A percentile compares a stretch with the other conserved stretches of the same genome.
These are phyloP conservation scores for Pyrgus malvae DNA, from an alignment of 2,888 invertebrate species.

Conservation along the genomic window DNA sequence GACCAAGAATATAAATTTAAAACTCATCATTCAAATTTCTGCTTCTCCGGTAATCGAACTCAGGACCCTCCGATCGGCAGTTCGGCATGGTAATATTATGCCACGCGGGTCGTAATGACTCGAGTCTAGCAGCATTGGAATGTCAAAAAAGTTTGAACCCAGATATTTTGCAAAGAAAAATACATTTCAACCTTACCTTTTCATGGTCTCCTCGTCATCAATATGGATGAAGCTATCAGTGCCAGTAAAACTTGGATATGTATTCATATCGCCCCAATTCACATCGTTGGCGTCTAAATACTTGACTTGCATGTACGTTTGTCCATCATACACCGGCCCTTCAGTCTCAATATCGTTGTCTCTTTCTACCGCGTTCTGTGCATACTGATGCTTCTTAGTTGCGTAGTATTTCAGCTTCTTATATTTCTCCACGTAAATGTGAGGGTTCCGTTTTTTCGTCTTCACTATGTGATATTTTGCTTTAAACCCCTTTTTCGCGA, in stretches of 20 bases:
- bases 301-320: constrained; percentile 76
- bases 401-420: constrained; percentile 60
- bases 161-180: not conserved
- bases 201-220: constrained; percentile 92
- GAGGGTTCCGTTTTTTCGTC: constrained; percentile 54
- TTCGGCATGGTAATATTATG: no score
- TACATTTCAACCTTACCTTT: constrained; percentile 80
- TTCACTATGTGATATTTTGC: constrained; percentile 58
- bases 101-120: no score
- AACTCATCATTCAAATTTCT: no score
- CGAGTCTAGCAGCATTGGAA: no score
- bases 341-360: constrained; percentile 58
- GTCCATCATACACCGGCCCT: constrained; percentile 59
- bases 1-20: no score
- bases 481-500: constrained; percentile 68
- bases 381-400: constrained; percentile 54
- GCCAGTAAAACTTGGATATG: constrained; percentile 90
- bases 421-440: constrained; percentile 49
- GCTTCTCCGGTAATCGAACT: no score
- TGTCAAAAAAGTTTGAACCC: no score
- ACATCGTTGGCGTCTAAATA: constrained; percentile 67
- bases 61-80: no score
- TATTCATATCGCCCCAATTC: constrained; percentile 69
- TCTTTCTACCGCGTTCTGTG: constrained; percentile 45
- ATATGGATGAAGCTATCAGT: constrained; percentile 93